Evolutionary conservation across 2,888 invertebrate species (phyloP), one percentile per base, ranked within the genome.

Genomic region (Drosophila melanosoma): DNA sequence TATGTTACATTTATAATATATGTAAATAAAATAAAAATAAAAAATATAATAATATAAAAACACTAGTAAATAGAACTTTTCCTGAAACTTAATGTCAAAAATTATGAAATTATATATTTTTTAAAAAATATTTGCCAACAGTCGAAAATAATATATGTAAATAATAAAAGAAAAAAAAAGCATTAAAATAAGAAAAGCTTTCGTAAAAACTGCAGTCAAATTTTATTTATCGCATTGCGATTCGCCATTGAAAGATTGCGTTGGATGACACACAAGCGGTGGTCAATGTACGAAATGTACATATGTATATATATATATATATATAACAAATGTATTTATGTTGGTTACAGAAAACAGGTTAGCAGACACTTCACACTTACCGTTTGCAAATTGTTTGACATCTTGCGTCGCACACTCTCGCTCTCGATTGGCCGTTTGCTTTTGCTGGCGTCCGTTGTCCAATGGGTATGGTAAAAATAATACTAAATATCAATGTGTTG

Each of bases 371-470:
- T 29, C 45, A 23, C 48, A 65, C 81, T 70, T 87, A 85, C 84
- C 88, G 76, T 79, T 83, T 85, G 84, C 79, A 85, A 81, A 72
- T 81, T 79, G 57, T 45, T 77, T 52, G 83, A 74, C 84, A 85
- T 85, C 68, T 77, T 69, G 35, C 26, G 54, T 29, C 70, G 56
- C 67, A 54, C 48, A 60, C 64, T 67, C 45, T 56, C 49, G 63
- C 68, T 58, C 69, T 75, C 61, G 45, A 45, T 53, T 15, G n/a
- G 7, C 48, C 17, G 33, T 61, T 42, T 58, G n/a, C 32, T 42
- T 20, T 56, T 60, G 57, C 23, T 62, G 48, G 59, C 54, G 42
- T 54, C 26, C 64, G 69, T 56, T 35, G 40, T 51, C 45, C 61
- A 49, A 61, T 58, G 45, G 33, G 36, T 63, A 23, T 48, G 49